These are phyloP conservation scores for Lacanobia wlatinum DNA, from an alignment of 2,888 invertebrate species.

Conservation along the genomic window DNA sequence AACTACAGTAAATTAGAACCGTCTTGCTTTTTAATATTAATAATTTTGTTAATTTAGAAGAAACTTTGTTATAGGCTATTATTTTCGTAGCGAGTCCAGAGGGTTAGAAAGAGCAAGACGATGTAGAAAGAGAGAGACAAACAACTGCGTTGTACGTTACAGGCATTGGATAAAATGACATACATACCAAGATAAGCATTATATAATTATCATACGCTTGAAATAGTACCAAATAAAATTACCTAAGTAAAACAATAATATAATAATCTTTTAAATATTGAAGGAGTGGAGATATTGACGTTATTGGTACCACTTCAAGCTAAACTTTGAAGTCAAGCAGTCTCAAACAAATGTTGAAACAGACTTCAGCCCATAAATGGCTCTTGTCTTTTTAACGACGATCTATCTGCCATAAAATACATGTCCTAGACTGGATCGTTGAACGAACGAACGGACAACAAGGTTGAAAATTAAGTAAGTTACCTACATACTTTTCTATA, in stretches of 20 bases:
- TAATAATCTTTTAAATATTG: too few relatives aligned
- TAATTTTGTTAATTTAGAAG: slow-evolving; percentile 51
- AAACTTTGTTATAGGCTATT: slow-evolving; percentile 51
- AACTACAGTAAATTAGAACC: slow-evolving; percentile 61
- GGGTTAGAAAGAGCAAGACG: slow-evolving; percentile 73
- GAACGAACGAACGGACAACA: too few relatives aligned
- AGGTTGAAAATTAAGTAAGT: too few relatives aligned
- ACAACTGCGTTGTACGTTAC: slow-evolving; percentile 83
- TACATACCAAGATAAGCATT: slow-evolving; percentile 17
- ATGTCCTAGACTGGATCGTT: neutral
- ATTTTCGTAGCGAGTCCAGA: slow-evolving; percentile 42
- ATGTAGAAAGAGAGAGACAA: slow-evolving; percentile 61
- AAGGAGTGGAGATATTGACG: too few relatives aligned
- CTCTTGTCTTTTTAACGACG: too few relatives aligned
- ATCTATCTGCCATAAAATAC: neutral
- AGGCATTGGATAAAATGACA: slow-evolving; percentile 72
- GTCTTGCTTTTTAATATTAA: slow-evolving; percentile 62
- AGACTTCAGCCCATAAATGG: too few relatives aligned
- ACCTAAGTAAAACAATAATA: too few relatives aligned
- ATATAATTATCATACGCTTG: neutral
- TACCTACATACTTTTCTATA: too few relatives aligned
- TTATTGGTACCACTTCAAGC: neutral
- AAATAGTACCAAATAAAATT: neutral
- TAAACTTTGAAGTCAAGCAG: neutral
- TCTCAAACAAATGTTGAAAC: too few relatives aligned